Percentiles rank a stretch among this genome's conserved stretches.
These are phyloP conservation scores for Bombyx mandarina DNA, from an alignment of 1,140 invertebrate species.

Conservation along the genomic window DNA sequence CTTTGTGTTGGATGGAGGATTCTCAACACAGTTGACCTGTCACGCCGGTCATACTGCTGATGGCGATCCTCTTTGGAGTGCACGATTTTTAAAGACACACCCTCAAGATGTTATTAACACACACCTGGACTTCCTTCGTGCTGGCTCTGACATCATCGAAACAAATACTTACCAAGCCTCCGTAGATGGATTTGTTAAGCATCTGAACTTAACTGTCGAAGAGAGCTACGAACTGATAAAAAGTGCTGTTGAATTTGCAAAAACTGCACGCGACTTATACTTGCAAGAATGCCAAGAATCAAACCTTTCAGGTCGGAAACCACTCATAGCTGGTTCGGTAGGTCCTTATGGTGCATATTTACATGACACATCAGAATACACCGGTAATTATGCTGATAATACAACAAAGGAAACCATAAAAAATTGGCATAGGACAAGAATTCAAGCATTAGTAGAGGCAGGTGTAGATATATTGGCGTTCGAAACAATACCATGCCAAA, in stretches of 20 bases:
- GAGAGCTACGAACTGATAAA: conserved; percentile 78
- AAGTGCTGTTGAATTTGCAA: conserved; percentile 78
- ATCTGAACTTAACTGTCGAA: conserved; percentile 75
- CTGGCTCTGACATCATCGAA: conserved; percentile 86
- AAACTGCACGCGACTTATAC: conserved; percentile 72
- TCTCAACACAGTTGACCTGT: conserved; percentile 80
- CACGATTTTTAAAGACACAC: conserved; percentile 79
- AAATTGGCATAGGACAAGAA: conserved; percentile 84
- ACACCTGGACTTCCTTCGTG: conserved; percentile 83
- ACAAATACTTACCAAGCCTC: conserved; percentile 93
- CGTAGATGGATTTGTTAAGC: conserved; percentile 80
- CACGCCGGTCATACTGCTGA: conserved; percentile 76
- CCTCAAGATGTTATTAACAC: conserved; percentile 80
- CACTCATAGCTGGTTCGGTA: conserved; percentile 84
- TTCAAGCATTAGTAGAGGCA: conserved; percentile 80
- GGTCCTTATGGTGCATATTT: conserved; percentile 92
- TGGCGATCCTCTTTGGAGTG: conserved; percentile 85
- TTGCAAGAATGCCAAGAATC: conserved; percentile 59
- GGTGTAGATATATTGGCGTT: conserved; percentile 87
- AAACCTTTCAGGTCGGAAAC: conserved; percentile 25
- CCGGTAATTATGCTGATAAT: conserved; percentile 82
- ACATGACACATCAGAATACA: conserved; percentile 92
- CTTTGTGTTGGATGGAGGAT: conserved; percentile 81
- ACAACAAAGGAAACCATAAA: conserved; percentile 74
- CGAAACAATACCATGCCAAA: conserved; percentile 89